phyloP scores from a whole-genome alignment of 2,113 vertebrate genomes.

The Planiliza haematocheilus region DNA sequence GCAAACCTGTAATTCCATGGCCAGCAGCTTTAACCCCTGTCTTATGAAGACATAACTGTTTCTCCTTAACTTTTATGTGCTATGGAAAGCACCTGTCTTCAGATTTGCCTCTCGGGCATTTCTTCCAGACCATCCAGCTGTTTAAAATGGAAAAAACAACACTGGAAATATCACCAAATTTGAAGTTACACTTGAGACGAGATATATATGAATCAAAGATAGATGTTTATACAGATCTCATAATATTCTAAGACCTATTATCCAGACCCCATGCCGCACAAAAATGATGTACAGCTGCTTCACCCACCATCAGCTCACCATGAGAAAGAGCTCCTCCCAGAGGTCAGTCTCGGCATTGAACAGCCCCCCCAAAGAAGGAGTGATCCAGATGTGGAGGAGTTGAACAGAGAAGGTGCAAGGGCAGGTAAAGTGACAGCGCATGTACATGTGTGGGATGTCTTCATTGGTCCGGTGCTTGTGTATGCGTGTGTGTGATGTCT shows the following conservation, averaged over 20 bases:
- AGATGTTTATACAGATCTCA: conserved; percentile 8
- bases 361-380: background rate
- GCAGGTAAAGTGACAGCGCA: conserved; percentile 59
- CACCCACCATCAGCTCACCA: background rate
- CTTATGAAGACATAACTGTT: too few species aligned
- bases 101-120: too few species aligned
- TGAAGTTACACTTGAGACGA: background rate
- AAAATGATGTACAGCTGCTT: conserved; percentile 9
- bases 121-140: too few species aligned
- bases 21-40: background rate
- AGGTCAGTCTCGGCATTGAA: conserved; percentile 39
- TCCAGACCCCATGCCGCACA: background rate
- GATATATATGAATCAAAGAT: background rate
- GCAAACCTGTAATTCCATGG: background rate
- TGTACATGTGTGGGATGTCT: conserved; percentile 66
- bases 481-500: conserved; percentile 48
- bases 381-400: conserved; percentile 46
- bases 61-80: too few species aligned
- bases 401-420: conserved; percentile 29
- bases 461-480: conserved; percentile 56
- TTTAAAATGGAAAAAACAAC: too few species aligned
- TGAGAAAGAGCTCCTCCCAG: conserved; percentile 55
- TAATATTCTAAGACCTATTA: background rate
- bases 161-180: background rate
- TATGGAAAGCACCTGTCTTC: too few species aligned